Evolutionary conservation across 2,797 vertebrate genomes (phyloP).

Genomic region (Melanotaenia maccullochi): DNA sequence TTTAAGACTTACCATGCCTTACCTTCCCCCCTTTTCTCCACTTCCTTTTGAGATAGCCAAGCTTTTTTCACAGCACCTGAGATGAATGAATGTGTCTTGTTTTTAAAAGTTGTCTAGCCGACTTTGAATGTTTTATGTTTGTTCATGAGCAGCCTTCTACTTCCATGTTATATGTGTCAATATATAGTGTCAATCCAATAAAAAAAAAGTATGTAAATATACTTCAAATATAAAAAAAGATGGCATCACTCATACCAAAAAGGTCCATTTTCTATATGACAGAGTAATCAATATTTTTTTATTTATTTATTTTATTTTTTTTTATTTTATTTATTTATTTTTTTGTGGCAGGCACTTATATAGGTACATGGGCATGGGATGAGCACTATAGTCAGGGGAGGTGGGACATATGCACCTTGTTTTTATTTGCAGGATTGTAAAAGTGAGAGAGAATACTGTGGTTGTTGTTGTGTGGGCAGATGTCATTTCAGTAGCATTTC

Average conservation of each 20-base stretch:
- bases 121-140: conserved; percentile 38
- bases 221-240: conserved; percentile 40
- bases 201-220: conserved; percentile 48
- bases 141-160: conserved; percentile 13
- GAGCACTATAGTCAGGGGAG: conserved; percentile 31
- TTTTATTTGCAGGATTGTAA: conserved; percentile 28
- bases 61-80: conserved; percentile 58
- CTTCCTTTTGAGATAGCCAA: conserved; percentile 69
- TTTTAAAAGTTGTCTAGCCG: conserved; percentile 50
- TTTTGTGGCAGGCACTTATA: conserved; percentile 35
- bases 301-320: not conserved
- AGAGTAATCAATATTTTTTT: conserved; percentile 50
- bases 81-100: conserved; percentile 61
- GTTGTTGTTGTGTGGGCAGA: conserved; percentile 29
- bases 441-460: conserved; percentile 8
- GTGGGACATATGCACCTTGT: conserved; percentile 18
- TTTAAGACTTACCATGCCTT: conserved; percentile 74
- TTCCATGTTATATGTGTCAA: conserved; percentile 5
- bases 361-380: conserved; percentile 26
- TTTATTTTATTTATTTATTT: conserved; percentile 29
- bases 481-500: conserved; percentile 34
- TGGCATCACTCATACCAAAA: conserved; percentile 26
- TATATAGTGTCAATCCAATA: conserved; percentile 11
- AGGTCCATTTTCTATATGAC: conserved; percentile 25
- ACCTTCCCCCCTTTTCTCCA: conserved; percentile 64